Conservation (phyloP, 2,888 invertebrate genomes). For the Chesias legatella region DNA sequence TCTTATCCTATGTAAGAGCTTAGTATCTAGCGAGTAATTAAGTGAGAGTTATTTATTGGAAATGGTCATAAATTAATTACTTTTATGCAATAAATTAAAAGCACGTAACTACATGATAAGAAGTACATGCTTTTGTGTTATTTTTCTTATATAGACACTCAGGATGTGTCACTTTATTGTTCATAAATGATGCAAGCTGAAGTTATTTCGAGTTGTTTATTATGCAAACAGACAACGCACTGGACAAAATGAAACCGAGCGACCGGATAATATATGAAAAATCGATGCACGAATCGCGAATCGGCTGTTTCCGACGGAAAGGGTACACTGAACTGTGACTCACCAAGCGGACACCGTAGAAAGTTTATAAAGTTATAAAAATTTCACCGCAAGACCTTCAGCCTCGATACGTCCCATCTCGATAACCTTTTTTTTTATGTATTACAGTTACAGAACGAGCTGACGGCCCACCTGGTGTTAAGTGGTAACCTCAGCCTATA, state of each 20-base stretch:
- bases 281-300: constrained; percentile 37
- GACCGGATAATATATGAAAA: constrained; percentile 30
- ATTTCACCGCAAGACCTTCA: constrained; percentile 70
- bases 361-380: constrained; percentile 70
- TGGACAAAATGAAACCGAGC: constrained; percentile 35
- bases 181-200: constrained; percentile 9
- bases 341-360: constrained; percentile 53
- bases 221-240: constrained; percentile 32
- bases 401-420: constrained; percentile 47
- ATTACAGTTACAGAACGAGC: too few species aligned
- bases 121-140: too few species aligned
- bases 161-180: neutral
- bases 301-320: constrained; percentile 38
- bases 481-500: too few species aligned
- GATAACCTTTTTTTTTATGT: too few species aligned
- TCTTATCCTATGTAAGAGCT: constrained; percentile 24
- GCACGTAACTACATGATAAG: too few species aligned
- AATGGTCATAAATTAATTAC: neutral
- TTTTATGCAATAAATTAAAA: too few species aligned
- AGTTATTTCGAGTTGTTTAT: constrained; percentile 10
- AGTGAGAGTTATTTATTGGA: constrained; percentile 9
- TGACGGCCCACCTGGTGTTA: too few species aligned
- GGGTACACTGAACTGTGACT: constrained; percentile 58
- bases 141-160: too few species aligned
- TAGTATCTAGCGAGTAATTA: too few species aligned